Percentiles rank a stretch among this genome's conserved stretches.
These are phyloP conservation scores for Aurelia sp. DNA, from an alignment of 30 jellyfish, hydroid and myxozoan species.

Conservation along the genomic window DNA sequence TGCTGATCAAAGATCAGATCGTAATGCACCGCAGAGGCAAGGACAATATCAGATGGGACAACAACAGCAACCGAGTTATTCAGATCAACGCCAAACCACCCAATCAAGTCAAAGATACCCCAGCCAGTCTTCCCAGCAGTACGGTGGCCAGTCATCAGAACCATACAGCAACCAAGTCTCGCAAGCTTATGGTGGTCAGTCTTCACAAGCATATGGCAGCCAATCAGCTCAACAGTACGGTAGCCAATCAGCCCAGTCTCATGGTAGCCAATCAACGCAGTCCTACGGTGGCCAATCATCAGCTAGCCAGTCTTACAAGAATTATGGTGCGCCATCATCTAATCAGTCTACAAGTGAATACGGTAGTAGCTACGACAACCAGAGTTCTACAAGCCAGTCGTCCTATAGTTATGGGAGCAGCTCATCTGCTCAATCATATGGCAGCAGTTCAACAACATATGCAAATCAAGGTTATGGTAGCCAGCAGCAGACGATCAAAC, in stretches of 20 bases:
- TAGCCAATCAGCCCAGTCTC: too few relatives aligned
- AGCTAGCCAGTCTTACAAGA: too few relatives aligned
- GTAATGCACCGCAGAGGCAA: background rate
- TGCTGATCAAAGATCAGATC: too few relatives aligned
- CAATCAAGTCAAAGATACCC: too few relatives aligned
- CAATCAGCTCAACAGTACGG: background rate
- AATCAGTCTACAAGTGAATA: too few relatives aligned
- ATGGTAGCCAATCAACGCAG: too few relatives aligned
- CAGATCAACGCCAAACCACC: too few relatives aligned
- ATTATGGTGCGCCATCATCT: too few relatives aligned
- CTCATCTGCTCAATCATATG: background rate
- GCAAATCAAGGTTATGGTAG: background rate
- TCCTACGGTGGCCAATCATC: too few relatives aligned
- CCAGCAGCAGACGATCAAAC: slow-evolving; percentile 3
- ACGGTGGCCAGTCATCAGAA: too few relatives aligned
- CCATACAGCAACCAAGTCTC: too few relatives aligned
- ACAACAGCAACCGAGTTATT: background rate
- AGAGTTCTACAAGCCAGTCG: background rate
- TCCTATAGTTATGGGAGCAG: background rate
- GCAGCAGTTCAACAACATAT: background rate
- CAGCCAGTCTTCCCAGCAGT: too few relatives aligned
- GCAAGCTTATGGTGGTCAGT: background rate
- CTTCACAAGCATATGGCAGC: background rate
- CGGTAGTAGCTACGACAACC: background rate
- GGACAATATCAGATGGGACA: background rate